Evolutionary conservation across 2,113 vertebrate species (phyloP).

Genomic region (Tachysurus vachellii): DNA sequence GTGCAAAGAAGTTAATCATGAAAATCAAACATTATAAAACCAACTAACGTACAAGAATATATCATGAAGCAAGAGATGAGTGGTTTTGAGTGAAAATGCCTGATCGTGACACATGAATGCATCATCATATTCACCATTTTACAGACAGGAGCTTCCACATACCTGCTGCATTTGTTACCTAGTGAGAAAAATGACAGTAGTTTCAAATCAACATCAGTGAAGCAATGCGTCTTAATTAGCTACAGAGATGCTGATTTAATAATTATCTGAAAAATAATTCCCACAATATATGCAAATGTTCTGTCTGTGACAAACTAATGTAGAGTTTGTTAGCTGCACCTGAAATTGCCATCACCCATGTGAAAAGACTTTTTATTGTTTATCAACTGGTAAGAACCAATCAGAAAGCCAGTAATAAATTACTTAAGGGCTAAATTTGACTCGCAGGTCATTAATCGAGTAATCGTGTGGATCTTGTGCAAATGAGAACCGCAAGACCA

Average conservation of each 20-base stretch:
- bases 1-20: background rate
- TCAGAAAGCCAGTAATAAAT: background rate
- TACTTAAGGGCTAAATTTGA: background rate
- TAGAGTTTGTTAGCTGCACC: background rate
- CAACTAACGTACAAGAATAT: background rate
- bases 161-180: background rate
- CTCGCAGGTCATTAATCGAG: background rate
- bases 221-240: background rate
- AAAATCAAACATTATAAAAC: background rate
- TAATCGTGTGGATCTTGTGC: no score
- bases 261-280: background rate
- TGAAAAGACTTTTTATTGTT: background rate
- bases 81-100: background rate
- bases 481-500: constrained; percentile 2
- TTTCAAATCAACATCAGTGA: background rate
- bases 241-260: no score
- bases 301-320: background rate
- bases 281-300: background rate
- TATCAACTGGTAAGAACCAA: background rate
- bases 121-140: background rate
- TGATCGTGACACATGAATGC: background rate
- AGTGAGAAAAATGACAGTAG: background rate
- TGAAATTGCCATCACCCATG: background rate
- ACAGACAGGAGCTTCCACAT: background rate
- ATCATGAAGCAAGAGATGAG: background rate